phyloP scores from a whole-genome alignment of 2,888 invertebrate genomes.

The Phalera bucephala region DNA sequence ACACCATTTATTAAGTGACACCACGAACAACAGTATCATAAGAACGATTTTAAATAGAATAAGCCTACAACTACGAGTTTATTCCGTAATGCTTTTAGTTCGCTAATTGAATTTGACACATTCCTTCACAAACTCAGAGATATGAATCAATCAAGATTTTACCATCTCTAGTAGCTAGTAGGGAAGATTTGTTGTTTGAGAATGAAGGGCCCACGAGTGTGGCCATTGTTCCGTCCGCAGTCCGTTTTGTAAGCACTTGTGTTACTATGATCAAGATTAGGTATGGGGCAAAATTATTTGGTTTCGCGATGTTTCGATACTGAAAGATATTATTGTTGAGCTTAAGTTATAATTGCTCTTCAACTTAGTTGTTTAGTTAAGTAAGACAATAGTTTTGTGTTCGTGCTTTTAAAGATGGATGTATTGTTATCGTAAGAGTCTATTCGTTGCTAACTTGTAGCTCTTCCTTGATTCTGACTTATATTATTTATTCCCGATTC shows the following conservation, averaged over 20 bases:
- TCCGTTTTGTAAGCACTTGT: constrained; percentile 74
- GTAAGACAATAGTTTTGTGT: background rate
- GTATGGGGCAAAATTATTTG: constrained; percentile 41
- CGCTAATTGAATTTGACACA: too few relatives aligned
- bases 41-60: too few relatives aligned
- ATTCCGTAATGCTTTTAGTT: too few relatives aligned
- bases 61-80: too few relatives aligned
- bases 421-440: too few relatives aligned
- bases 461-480: too few relatives aligned
- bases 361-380: background rate
- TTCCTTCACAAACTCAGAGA: too few relatives aligned
- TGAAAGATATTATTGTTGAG: constrained; percentile 24
- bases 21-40: too few relatives aligned
- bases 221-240: constrained; percentile 67
- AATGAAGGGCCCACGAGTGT: constrained; percentile 69
- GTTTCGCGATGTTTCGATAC: constrained; percentile 34
- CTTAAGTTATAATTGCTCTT: constrained; percentile 13
- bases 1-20: too few relatives aligned
- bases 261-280: constrained; percentile 70
- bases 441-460: too few relatives aligned
- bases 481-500: too few relatives aligned
- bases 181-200: constrained; percentile 75
- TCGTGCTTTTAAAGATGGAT: too few relatives aligned
- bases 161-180: constrained; percentile 35
- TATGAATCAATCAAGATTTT: background rate